These are phyloP conservation scores for Harpagoxenus sublaevis DNA, from an alignment of 2,888 invertebrate species.

Conservation along the genomic window DNA sequence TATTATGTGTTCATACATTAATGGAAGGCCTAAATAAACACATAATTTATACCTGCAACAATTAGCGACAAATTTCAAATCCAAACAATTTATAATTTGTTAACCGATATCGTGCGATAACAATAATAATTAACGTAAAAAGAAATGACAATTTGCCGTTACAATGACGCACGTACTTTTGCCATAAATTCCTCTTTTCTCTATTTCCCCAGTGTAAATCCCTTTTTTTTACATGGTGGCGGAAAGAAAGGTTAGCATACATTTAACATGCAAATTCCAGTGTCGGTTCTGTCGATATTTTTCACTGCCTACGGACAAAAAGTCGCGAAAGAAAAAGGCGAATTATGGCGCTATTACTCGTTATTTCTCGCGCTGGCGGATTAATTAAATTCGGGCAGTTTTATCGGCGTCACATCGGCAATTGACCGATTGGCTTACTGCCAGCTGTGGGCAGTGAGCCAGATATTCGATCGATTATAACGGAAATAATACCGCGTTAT, in stretches of 20 bases:
- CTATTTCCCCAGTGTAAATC: background rate
- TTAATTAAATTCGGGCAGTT: constrained; percentile 77
- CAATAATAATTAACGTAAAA: background rate
- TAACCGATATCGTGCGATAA: background rate
- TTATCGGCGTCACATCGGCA: constrained; percentile 67
- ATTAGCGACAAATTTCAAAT: constrained; percentile 9
- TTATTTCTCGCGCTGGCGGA: constrained; percentile 56
- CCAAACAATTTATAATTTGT: constrained; percentile 25
- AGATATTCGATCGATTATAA: constrained; percentile 55
- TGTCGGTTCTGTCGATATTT: constrained; percentile 34
- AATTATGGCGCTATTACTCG: constrained; percentile 46
- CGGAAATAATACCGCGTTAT: constrained; percentile 56
- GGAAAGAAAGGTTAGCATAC: constrained; percentile 5
- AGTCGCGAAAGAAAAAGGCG: constrained; percentile 28
- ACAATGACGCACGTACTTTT: background rate
- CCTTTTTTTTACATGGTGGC: background rate
- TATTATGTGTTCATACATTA: background rate
- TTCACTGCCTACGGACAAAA: background rate
- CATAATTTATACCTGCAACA: constrained; percentile 19
- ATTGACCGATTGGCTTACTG: constrained; percentile 70
- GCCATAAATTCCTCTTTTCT: background rate
- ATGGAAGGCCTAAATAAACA: constrained; percentile 14
- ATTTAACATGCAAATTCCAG: constrained; percentile 32
- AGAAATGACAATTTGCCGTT: background rate
- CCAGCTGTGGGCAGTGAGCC: constrained; percentile 58